A percentile compares a stretch with the other conserved stretches of the same genome.
phyloP scores from a whole-genome alignment of 2,888 invertebrate species.

The Meteorus cinctellus region DNA sequence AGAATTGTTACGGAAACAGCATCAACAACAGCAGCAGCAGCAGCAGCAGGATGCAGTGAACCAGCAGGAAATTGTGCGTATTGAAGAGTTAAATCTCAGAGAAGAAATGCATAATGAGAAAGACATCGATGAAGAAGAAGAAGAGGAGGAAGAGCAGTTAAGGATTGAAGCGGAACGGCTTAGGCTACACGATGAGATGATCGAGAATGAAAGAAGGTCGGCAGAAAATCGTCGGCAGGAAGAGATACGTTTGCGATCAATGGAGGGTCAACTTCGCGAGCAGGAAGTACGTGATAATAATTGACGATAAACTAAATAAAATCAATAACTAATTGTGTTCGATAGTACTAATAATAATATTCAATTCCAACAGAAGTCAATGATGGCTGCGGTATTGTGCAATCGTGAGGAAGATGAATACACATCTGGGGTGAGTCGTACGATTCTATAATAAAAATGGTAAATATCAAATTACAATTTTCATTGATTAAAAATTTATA shows the following conservation, averaged over 20 bases:
- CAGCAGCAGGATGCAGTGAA: constrained; percentile 40
- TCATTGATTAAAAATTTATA: background rate
- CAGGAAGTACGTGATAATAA: constrained; percentile 76
- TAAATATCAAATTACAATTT: background rate
- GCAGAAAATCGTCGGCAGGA: constrained; percentile 69
- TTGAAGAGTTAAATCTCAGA: constrained; percentile 59
- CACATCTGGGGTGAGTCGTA: constrained; percentile 64
- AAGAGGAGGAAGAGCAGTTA: constrained; percentile 57
- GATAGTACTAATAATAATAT: background rate
- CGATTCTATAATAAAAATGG: background rate
- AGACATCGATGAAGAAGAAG: background rate
- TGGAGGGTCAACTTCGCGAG: constrained; percentile 80
- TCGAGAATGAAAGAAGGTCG: constrained; percentile 68
- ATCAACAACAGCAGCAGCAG: constrained; percentile 43
- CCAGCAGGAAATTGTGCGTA: constrained; percentile 57
- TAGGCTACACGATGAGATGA: constrained; percentile 62
- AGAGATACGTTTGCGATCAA: constrained; percentile 77
- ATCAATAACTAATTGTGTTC: background rate
- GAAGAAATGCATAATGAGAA: constrained; percentile 40
- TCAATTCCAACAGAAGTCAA: constrained; percentile 62
- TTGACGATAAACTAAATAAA: background rate
- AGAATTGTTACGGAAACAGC: constrained; percentile 60
- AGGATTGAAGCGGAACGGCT: constrained; percentile 63
- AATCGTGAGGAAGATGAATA: constrained; percentile 65
- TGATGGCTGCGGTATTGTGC: constrained; percentile 59